Base-by-base conservation (phyloP, 2,888 invertebrate genomes). In the Mystacides longicornis region DNA sequence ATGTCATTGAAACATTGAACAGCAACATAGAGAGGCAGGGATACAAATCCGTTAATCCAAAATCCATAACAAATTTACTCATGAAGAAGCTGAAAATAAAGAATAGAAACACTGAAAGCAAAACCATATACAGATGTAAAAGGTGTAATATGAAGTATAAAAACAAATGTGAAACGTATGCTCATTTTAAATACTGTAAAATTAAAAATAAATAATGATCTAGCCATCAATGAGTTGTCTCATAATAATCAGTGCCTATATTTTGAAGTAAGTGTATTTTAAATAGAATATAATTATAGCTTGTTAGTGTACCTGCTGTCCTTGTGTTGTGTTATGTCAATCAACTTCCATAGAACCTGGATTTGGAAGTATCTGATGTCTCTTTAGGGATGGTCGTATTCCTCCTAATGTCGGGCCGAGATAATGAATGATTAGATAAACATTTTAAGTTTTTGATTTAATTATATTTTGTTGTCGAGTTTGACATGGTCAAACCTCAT, bases 201-300 rank as follows among this genome's bases (percentile, higher is more conserved):
- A 51, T 48, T 23, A 57, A 50, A 22, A 50, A 23, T 23, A 49
- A 54, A 49, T 51, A 49, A 55, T 45, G 49, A 23, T 23, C 54
- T 54, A 53, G 14, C n/a, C 14, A 53, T 33, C 49, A 51, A 51
- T 47, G 46, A 52, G 23, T 18, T 52, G 55, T 57, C 47, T 59
- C 54, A 27, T 56, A 19, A 49, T 59, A 57, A 55, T 57, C 59
- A 62, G 60, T 62, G 59, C 59, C 59, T 60, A 62, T 52, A 58
- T 54, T 54, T 48, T 37, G 16, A 14, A 37, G 14, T 37, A 27
- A 7, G 14, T n/a, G 14, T 37, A 37, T 37, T 37, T 4, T 37
- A 7, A 37, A 37, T 51, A 53, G 42, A 45, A 53, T 27, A 47
- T 57, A 57, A 57, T 48, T 54, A 52, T 49, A 57, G 56, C 54